Evolutionary conservation across 1,140 invertebrate species (phyloP), one percentile per base, ranked within the genome.

Genomic region (Diorhabda carinulata): DNA sequence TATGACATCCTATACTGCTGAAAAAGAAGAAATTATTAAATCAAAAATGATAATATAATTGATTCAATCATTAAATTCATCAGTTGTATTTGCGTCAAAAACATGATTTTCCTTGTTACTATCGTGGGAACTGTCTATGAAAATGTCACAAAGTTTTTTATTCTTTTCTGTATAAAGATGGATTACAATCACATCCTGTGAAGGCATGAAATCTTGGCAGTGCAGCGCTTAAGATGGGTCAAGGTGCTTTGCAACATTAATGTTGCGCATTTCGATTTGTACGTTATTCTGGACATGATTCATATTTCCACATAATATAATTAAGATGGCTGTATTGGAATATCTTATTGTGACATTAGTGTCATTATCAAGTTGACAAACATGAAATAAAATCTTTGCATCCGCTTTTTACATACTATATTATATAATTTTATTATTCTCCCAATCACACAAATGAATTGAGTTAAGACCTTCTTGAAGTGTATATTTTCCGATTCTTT

Each of bases 151-250:
- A 25, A 0, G 25, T 25, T 25, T 25, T 25, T 25, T 25, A 25
- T 25, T 25, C 25, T 25, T 25, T 25, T 25, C 25, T 25, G 25
- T 25, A 70, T 81, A 80, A 25, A 25, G 25, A 1, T 25, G 25
- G 25, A 25, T 25, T 25, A 25, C 25, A 25, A 25, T 25, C 1
- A 72, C 79, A 81, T 25, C 81, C 79, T 10, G 79, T 81, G 2
- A 82, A 65, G 4, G 79, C 78, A 73, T 82, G 80, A 57, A 80
- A 80, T 60, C 73, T 77, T 67, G 77, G 76, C 52, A 82, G 74
- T 9, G 63, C 68, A 66, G 45, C 25, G 71, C 73, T 78, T 41
- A 80, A 42, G 59, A 44, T 56, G 57, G 40, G 4, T 58, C 78
- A 66, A 6, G 63, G 59, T 40, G 7, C 64, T 71, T 70, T 45